Evolutionary conservation across 2,888 invertebrate species (phyloP).

Genomic region (Nymphalis urticae): DNA sequence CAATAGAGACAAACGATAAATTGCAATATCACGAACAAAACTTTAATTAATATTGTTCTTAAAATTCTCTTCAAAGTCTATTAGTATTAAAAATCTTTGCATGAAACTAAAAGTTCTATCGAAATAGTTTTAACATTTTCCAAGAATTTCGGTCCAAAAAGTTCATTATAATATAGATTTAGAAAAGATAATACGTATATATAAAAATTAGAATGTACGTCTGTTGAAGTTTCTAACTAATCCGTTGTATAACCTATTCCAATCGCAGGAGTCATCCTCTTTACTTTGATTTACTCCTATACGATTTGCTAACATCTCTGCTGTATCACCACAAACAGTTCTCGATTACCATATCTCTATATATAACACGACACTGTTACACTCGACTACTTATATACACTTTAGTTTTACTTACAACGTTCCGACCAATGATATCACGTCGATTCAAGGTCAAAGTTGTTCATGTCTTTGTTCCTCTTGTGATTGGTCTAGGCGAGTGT

Average conservation of each 20-base stretch:
- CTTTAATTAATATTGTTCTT: neutral
- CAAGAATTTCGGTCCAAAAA: constrained; percentile 33
- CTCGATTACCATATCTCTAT: no score
- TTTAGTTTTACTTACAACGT: no score
- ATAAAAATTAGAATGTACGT: neutral
- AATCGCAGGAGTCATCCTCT: neutral
- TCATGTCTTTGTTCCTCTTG: no score
- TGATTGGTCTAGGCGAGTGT: no score
- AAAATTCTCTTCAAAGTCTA: neutral
- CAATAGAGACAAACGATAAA: neutral
- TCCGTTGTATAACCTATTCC: neutral
- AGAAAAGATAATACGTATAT: neutral
- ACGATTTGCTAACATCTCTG: no score
- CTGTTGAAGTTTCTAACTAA: neutral
- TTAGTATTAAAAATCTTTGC: constrained; percentile 3
- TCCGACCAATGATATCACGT: no score
- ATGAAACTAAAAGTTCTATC: neutral
- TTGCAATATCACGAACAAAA: neutral
- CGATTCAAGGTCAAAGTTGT: no score
- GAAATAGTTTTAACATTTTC: no score
- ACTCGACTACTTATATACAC: no score
- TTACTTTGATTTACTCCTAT: no score
- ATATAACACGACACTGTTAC: no score
- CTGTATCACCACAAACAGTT: no score
- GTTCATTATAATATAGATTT: constrained; percentile 20